Conservation (phyloP, 2,888 invertebrate species). For the Leptopilina myrica region DNA sequence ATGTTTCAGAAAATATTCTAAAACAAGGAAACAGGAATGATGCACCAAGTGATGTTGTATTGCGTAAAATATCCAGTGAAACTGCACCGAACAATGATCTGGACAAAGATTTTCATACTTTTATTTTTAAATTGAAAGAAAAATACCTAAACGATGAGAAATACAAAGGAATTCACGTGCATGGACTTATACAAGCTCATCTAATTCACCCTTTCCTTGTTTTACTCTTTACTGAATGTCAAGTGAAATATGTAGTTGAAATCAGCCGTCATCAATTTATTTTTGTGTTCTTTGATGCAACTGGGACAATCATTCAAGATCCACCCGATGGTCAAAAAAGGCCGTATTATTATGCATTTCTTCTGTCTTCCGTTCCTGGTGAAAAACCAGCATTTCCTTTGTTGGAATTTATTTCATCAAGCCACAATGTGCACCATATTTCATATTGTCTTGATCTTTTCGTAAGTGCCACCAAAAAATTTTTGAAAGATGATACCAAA, state of each 20-base stretch:
- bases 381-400: not conserved
- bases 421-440: not conserved
- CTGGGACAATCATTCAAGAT: not conserved
- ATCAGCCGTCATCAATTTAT: not conserved
- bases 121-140: too few species aligned
- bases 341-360: not conserved
- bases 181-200: not conserved
- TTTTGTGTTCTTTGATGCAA: not conserved
- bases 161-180: not conserved
- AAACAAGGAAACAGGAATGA: too few species aligned
- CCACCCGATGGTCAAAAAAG: not conserved
- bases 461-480: not conserved
- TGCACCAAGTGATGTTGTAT: too few species aligned
- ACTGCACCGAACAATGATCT: too few species aligned
- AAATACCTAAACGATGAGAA: not conserved
- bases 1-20: too few species aligned
- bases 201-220: not conserved
- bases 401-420: not conserved
- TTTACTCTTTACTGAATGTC: not conserved
- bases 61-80: too few species aligned
- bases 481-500: not conserved
- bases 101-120: too few species aligned
- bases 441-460: not conserved
- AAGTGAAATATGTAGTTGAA: not conserved
- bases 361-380: not conserved